These are phyloP conservation scores for Mactromeris polynyma DNA, from an alignment of 2,888 invertebrate genomes.

Conservation along the genomic window DNA sequence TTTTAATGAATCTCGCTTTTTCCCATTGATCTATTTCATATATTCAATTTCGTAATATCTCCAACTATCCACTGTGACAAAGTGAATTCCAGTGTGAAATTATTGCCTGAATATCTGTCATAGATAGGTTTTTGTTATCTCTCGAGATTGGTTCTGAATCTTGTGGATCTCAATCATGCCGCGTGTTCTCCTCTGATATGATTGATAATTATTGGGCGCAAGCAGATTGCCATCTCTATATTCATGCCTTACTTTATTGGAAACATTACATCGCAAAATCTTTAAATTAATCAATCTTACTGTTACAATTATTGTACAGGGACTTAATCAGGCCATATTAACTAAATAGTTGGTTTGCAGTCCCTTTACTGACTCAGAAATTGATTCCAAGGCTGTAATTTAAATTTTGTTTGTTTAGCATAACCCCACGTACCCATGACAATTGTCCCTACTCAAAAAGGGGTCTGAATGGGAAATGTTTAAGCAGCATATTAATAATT, in stretches of 20 bases:
- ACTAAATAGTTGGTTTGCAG: too few relatives aligned
- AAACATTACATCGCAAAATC: background rate
- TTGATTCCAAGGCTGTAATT: too few relatives aligned
- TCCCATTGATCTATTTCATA: background rate
- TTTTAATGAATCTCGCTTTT: background rate
- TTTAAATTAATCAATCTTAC: background rate
- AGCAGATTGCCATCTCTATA: background rate
- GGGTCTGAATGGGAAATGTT: too few relatives aligned
- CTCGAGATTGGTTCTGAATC: background rate
- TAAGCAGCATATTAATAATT: too few relatives aligned
- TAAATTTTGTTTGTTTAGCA: too few relatives aligned
- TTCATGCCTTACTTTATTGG: background rate
- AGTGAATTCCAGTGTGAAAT: background rate
- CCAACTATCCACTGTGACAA: background rate
- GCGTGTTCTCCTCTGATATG: background rate
- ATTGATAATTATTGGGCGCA: background rate
- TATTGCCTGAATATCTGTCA: conserved; percentile 10
- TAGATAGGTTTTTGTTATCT: background rate
- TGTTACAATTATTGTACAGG: background rate
- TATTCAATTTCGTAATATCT: background rate
- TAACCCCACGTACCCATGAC: too few relatives aligned
- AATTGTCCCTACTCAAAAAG: too few relatives aligned
- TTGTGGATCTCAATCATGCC: background rate
- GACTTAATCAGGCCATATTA: background rate
- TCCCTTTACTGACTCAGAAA: too few relatives aligned